Evolutionary conservation across 2,888 invertebrate genomes (phyloP), one percentile per base, ranked within the genome.

Genomic region (Drosophila koepferae): DNA sequence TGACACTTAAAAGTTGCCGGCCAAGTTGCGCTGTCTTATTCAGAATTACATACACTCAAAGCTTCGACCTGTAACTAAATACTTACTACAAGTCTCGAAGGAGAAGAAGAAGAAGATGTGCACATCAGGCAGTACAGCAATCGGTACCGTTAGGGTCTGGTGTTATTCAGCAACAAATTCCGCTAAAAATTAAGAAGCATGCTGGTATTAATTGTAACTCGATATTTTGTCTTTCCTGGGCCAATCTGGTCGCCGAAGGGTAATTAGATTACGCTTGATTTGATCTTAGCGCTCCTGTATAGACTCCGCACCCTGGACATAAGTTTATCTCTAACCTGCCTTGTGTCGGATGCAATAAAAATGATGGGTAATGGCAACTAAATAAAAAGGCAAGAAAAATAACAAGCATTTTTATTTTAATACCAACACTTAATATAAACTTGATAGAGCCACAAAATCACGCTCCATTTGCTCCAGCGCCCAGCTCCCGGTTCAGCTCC

Each of bases 401-500:
- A 89, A 90, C 89, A 86, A 90, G 78, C 74, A 90, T 89, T 86
- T 86, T 87, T 89, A 90, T 86, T 90, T 89, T 90, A 86, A 90
- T 86, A 85, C 88, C 87, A 72, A 87, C 90, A 81, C 90, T 90
- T 90, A 87, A 90, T 89, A 87, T 90, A 81, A 86, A 90, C 86
- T 89, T 90, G 77, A 90, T 90, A 81, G 86, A 86, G 90, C 90
- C 89, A 87, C 86, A 86, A 90, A 84, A 86, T 86, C 86, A 90
- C 86, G 86, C 90, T 90, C 89, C 90, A 86, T 86, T 86, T 86
- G 87, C 85, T 74, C 89, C 63, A 76, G 78, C 77, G 70, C 74
- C 48, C 18, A 20, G 53, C 34, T 51, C 61, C 58, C 36, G 63
- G 76, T 68, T 70, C 69, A 77, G 58, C 68, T 51, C 18, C n/a